Evolutionary conservation across 2,888 invertebrate genomes (phyloP).

Genomic region (Mycogona germanica): DNA sequence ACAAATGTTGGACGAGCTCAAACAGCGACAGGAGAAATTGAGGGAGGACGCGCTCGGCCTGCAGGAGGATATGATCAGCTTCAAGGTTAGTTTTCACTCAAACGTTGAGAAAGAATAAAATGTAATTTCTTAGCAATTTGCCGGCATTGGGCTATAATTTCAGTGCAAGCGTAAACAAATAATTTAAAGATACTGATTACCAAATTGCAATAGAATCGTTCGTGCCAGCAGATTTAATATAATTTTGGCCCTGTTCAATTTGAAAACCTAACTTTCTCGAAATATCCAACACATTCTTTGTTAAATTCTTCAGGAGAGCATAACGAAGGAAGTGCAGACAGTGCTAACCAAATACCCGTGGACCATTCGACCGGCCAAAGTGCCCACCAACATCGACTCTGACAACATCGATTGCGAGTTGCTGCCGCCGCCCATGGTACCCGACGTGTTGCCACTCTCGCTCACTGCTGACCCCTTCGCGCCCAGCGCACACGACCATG

Average conservation of each 20-base stretch:
- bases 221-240: too few species aligned
- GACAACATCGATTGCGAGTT: conserved; percentile 39
- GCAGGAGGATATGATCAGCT: conserved; percentile 54
- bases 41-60: conserved; percentile 51
- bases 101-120: too few species aligned
- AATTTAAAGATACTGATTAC: too few species aligned
- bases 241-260: background rate
- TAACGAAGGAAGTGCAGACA: conserved; percentile 55
- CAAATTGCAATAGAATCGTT: too few species aligned
- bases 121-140: too few species aligned
- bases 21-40: conserved; percentile 49
- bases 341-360: conserved; percentile 63
- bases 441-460: too few species aligned
- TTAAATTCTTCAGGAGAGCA: conserved; percentile 46
- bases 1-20: conserved; percentile 50
- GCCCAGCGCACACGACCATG: background rate
- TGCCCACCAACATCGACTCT: conserved; percentile 46
- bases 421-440: conserved; percentile 45
- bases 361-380: conserved; percentile 49
- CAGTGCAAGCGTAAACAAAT: too few species aligned
- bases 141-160: too few species aligned
- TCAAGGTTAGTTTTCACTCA: conserved; percentile 54
- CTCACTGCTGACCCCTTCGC: too few species aligned
- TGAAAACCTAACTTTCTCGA: conserved; percentile 2
- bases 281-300: conserved; percentile 15